phyloP scores from a whole-genome alignment of 2,797 vertebrate genomes.

The Pyrocephalus nanus region DNA sequence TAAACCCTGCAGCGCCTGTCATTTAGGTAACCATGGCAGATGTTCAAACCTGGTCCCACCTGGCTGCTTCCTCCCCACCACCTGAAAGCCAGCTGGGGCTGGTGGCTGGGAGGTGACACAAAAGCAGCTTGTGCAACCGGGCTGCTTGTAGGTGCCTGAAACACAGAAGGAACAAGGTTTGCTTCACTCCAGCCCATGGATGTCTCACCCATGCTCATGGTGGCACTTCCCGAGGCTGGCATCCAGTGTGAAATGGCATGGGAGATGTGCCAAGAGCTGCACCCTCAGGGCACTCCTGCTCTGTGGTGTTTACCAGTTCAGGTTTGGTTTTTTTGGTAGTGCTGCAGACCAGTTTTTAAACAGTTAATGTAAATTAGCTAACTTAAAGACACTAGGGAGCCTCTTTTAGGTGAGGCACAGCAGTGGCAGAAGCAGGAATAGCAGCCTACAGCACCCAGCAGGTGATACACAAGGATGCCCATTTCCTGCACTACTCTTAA shows the following conservation, averaged over 20 bases:
- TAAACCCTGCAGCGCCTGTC: background rate
- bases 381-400: background rate
- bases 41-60: background rate
- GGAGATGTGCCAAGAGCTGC: background rate
- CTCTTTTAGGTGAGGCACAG: background rate
- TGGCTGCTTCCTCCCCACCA: background rate
- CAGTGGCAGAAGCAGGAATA: background rate
- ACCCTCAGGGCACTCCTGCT: background rate
- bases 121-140: background rate
- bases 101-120: background rate
- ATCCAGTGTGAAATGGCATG: rapidly evolving
- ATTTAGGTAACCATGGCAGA: rapidly evolving
- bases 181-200: background rate
- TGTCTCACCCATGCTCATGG: rapidly evolving
- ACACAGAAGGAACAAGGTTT: background rate
- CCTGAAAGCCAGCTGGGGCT: background rate
- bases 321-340: background rate
- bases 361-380: background rate
- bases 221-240: background rate
- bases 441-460: background rate
- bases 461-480: background rate
- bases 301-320: background rate
- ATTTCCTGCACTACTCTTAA: background rate
- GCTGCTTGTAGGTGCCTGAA: background rate
- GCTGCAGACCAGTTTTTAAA: background rate